Evolutionary conservation across 2,113 vertebrate species (phyloP), one percentile per base, ranked within the genome.

Genomic region (Ursus arctos): DNA sequence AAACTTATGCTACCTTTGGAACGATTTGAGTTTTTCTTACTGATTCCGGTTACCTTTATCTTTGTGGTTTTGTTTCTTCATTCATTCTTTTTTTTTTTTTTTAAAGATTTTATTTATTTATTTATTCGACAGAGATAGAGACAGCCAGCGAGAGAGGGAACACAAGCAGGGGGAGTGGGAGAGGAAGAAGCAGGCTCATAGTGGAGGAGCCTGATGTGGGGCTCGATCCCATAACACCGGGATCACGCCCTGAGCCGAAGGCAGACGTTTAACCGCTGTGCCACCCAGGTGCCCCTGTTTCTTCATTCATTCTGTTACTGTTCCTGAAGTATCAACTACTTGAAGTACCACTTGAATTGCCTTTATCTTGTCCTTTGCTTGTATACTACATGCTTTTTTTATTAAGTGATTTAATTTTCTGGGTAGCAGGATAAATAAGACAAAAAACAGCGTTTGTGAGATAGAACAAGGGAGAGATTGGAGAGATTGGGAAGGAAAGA

Each of bases 361-460:
- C 31, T 6, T 92, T 88, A 83, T 53, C 87, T 92, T 80, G 51
- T 36, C 59, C 11, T 92, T 65, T 80, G 19, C 43, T 83, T 92
- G n/a, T 63, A 92, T 94, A 63, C 16, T 51, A 36, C 53, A 19
- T 72, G 43, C 15, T 69, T 83, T 49, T 36, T 80, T 53, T 53
- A 57, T 82, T 51, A 86, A 79, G 57, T 40, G 51, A 86, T 87
- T 92, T 80, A 15, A 53, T 95, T 88, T 96, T 88, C 33, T 63
- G 51, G 31, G 19, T 59, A 91, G 10, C 79, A 96, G 26, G 3
- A 4, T 77, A 96, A 88, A 71, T 91, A 94, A 96, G 97, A 77
- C 83, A 33, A 13, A 91, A 91, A 47, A n/a, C 4, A 61, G 2
- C 80, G 0, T 67, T 6, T 88, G 4, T 71, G 63, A 72, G 18